A percentile compares a stretch with the other conserved stretches of the same genome.
Evolutionary conservation across 2,113 vertebrate species (phyloP).

Genomic region (Callipepla californica): DNA sequence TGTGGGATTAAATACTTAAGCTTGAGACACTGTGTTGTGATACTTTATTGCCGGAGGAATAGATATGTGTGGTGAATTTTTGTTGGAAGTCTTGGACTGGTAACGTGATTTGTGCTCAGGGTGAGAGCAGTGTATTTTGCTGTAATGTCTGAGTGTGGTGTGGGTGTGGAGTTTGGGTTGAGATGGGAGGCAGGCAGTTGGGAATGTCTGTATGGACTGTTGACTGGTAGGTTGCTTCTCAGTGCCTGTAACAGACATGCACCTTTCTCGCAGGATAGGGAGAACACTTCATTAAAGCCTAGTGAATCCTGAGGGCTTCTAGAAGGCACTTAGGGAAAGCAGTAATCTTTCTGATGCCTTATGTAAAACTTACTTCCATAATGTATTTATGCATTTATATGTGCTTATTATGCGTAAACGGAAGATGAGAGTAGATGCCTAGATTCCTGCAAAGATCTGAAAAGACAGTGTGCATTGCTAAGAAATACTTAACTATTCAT

Average conservation of each 20-base stretch:
- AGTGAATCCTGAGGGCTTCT: not conserved
- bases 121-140: rapidly evolving
- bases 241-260: rapidly evolving
- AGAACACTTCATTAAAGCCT: not conserved
- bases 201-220: rapidly evolving
- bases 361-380: not conserved
- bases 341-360: not conserved
- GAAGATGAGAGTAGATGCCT: not conserved
- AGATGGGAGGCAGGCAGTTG: not conserved
- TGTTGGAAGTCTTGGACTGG: not conserved
- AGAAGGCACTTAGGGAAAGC: not conserved
- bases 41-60: rapidly evolving
- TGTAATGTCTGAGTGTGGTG: not conserved
- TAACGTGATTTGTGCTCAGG: not conserved
- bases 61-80: not conserved
- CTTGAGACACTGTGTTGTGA: not conserved
- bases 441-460: not conserved
- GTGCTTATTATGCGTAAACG: not conserved
- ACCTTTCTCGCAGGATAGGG: not conserved
- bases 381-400: too few relatives aligned
- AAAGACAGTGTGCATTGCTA: not conserved
- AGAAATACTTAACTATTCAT: not conserved
- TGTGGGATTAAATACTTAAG: not conserved
- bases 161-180: not conserved
- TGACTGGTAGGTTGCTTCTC: not conserved